Base-by-base conservation (phyloP, 1,140 invertebrate species). In the Drosophila sp. region DNA sequence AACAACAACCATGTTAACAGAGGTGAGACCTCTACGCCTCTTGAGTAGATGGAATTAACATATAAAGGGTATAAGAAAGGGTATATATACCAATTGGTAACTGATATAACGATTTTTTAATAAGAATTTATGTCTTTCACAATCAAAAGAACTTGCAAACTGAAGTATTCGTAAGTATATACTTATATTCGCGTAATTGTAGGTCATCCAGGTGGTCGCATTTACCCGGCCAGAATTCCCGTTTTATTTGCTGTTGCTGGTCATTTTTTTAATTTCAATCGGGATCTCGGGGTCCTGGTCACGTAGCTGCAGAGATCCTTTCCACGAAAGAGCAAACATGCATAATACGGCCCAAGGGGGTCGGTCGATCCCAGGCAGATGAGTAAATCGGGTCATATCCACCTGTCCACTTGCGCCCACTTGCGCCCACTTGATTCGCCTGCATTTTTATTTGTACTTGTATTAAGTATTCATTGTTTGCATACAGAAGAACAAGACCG, bases 1-100 rank as follows among this genome's bases (percentile, higher is more conserved):
- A 17, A 17, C 44, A 47, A 25, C 44, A 50, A 50, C 44, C 44
- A 50, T 50, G 55, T 67, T 32, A 72, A 50, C 44, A 25, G 44
- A 50, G 23, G 44, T 50, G 25, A 50, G 44, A 50, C 44, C 44
- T 50, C n/a, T 25, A 5, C 11, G 44, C 25, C 44, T 50, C 23
- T 50, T 50, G 2, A 50, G 23, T 50, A 27, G 23, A 50, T 50
- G 44, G 44, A 8, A 50, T 27, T 50, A 50, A 50, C 44, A 50
- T 27, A 10, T 50, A 10, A 50, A 50, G 44, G 44, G 44, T 50
- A 50, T 50, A 3, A 3, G 3, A 7, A 8, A 27, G 27, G 2
- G 23, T 50, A 50, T 50, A 50, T 25, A 47, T 17, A 17, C 17
- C 17, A 17, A 17, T 17, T 17, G 17, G 17, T 17, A 17, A 17